Evolutionary conservation across 2,888 invertebrate species (phyloP), one percentile per base, ranked within the genome.

Genomic region (Hydraecia micacea): DNA sequence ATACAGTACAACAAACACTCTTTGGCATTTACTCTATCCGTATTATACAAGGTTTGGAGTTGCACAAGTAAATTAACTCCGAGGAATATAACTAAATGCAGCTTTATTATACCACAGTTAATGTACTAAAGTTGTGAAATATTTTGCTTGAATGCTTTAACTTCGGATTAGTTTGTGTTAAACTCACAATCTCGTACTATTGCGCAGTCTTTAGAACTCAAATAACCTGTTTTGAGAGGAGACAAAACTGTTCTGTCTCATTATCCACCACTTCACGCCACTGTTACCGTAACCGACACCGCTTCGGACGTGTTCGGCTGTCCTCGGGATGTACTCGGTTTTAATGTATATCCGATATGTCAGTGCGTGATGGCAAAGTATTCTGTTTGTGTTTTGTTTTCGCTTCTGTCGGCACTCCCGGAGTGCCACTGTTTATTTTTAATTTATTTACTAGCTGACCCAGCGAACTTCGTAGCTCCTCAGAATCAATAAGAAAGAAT

Each of bases 121-220:
- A 67, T 71, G 80, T 28, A 63, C 65, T 52, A 4, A 55, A 72
- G n/a, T 85, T 85, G 63, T 32, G 82, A 80, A 83, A 85, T 68
- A 36, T 46, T 66, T 36, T 15, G 5, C 0, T 21, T 21, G 39
- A 32, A 58, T 81, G 18, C 18, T 55, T 36, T 58, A 66, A 52
- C 32, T n/a, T 42, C 6, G 36, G 42, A 72, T 36, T 8, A 60
- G 36, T 28, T 46, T 32, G 21, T 65, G 8, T 52, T 18, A n/a
- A 32, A 32, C 46, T 67, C 3, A 46, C n/a, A 25, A 28, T 18
- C 58, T 79, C 11, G 11, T 32, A 36, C 1, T 21, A 21, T 52
- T 52, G 15, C 15, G n/a, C 6, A 36, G 5, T 60, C 11, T 73
- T 18, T 25, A 52, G 2, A 39, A 28, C 18, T 0, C 11, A 28